Evolutionary conservation across 2,797 vertebrate species (phyloP).

Genomic region (Tamandua tetradactyla): DNA sequence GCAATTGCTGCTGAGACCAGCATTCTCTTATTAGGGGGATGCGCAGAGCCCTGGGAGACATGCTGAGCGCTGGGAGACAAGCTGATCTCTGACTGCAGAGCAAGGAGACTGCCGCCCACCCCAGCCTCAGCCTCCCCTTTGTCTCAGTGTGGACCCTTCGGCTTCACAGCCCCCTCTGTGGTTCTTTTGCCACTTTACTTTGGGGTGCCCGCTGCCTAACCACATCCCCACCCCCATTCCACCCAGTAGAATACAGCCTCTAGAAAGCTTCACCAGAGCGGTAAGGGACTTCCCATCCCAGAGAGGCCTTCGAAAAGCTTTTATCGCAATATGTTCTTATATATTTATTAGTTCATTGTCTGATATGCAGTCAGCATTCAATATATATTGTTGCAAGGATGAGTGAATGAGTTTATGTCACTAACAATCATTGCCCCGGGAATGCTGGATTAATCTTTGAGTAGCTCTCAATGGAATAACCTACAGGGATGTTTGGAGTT

Average conservation of each 20-base stretch:
- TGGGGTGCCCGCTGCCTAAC: background rate
- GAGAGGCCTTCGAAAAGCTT: background rate
- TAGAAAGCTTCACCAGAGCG: background rate
- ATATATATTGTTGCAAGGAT: accelerated
- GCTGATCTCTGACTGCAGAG: no score
- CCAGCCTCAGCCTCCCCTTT: background rate
- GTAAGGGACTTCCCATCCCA: background rate
- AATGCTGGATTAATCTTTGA: background rate
- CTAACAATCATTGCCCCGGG: background rate
- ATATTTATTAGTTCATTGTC: background rate
- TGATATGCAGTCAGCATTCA: background rate
- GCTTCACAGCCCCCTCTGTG: background rate
- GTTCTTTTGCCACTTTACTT: background rate
- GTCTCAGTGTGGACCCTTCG: background rate
- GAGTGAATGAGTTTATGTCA: background rate
- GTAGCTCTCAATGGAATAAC: background rate
- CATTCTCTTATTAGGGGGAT: background rate
- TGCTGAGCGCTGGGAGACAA: no score
- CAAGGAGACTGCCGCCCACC: background rate
- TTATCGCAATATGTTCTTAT: background rate
- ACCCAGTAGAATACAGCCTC: background rate
- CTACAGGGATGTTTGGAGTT: background rate
- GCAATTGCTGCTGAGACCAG: background rate
- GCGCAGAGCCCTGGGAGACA: background rate
- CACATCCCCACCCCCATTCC: background rate